A percentile compares a stretch with the other conserved stretches of the same genome.
phyloP scores from a whole-genome alignment of 2,113 vertebrate species.

The Macroglossus sobrinus region DNA sequence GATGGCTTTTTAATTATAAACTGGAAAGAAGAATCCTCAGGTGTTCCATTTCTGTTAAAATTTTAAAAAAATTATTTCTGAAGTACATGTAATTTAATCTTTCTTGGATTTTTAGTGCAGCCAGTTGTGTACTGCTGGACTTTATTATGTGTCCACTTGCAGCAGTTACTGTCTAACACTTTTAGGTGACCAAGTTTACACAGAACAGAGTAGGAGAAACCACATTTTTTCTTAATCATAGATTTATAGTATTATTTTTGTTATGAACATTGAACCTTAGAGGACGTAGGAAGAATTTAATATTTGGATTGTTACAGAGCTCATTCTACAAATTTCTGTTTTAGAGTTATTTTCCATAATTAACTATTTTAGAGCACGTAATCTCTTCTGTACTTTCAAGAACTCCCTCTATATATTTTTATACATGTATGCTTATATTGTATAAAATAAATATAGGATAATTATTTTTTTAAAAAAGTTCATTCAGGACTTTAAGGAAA shows the following conservation, averaged over 20 bases:
- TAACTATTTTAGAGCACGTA: background rate
- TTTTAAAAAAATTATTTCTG: background rate
- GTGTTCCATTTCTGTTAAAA: background rate
- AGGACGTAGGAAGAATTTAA: background rate
- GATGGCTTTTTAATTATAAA: background rate
- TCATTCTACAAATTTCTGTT: background rate
- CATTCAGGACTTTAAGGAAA: background rate
- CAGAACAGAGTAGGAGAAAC: background rate
- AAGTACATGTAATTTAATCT: background rate
- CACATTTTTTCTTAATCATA: background rate
- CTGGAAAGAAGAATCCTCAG: background rate
- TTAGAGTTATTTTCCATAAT: background rate
- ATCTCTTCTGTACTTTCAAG: background rate
- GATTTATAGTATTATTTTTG: background rate
- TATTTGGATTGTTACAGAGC: background rate
- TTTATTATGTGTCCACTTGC: background rate
- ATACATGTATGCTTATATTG: background rate
- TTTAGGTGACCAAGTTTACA: background rate
- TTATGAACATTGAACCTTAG: background rate
- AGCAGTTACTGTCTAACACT: background rate
- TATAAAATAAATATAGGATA: background rate
- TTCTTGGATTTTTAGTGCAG: background rate
- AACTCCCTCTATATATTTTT: background rate
- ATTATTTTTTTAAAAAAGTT: background rate
- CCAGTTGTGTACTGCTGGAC: background rate